Evolutionary conservation across 2,888 invertebrate genomes (phyloP).

Genomic region (Tipula helvola): DNA sequence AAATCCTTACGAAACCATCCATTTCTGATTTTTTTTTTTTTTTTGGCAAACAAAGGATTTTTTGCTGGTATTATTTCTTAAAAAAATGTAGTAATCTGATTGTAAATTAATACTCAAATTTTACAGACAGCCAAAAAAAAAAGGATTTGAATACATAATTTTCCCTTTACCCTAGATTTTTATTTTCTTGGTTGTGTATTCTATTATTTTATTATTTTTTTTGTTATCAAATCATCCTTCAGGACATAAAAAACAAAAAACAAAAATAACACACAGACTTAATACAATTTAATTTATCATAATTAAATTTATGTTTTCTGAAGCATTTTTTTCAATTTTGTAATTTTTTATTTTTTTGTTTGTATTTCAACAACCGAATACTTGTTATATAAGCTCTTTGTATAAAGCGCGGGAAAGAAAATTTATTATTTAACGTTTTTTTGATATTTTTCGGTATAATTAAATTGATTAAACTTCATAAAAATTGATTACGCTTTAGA

Average conservation of each 20-base stretch:
- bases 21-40: background rate
- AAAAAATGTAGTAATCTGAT: background rate
- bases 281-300: background rate
- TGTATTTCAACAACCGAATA: background rate
- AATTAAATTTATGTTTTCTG: background rate
- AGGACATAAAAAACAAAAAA: background rate
- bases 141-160: background rate
- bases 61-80: background rate
- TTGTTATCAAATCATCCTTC: background rate
- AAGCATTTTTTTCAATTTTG: background rate
- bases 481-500: background rate
- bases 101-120: slow-evolving; percentile 4
- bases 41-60: background rate
- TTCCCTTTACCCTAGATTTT: background rate
- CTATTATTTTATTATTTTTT: background rate
- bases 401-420: background rate
- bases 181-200: background rate
- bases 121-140: background rate
- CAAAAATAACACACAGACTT: background rate
- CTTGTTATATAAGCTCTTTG: background rate
- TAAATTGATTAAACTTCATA: background rate
- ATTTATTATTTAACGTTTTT: background rate
- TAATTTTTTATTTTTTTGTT: background rate
- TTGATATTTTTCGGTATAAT: background rate
- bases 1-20: background rate